Percentiles rank a stretch among this genome's conserved stretches.
Conservation (phyloP, 2,113 vertebrate genomes). For the Rhea americana region DNA sequence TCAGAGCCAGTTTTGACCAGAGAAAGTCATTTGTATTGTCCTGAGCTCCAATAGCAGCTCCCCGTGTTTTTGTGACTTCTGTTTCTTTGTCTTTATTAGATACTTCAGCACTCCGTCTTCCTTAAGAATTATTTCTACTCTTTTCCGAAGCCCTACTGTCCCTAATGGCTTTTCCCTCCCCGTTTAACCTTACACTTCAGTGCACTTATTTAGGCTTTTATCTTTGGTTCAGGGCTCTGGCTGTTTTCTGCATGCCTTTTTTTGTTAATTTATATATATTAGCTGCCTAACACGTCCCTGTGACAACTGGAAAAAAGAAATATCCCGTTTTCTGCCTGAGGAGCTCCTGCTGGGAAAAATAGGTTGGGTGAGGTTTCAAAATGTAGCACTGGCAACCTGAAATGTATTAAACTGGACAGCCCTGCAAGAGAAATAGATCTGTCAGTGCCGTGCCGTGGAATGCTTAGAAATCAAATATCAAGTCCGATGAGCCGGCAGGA, state of each 20-base stretch:
- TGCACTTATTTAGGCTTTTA: slow-evolving; percentile 25
- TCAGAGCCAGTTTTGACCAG: background rate
- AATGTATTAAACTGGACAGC: slow-evolving; percentile 13
- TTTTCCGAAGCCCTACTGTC: slow-evolving; percentile 9
- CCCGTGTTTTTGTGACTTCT: background rate
- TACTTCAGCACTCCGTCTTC: background rate
- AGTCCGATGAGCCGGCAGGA: background rate
- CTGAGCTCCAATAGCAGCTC: background rate
- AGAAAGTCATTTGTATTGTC: background rate
- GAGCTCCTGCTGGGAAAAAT: background rate
- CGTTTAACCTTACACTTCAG: slow-evolving; percentile 48
- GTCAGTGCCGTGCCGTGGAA: background rate
- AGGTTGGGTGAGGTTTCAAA: background rate
- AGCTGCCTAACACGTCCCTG: background rate
- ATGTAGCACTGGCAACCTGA: background rate
- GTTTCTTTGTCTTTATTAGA: slow-evolving; percentile 3
- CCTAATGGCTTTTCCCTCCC: slow-evolving; percentile 47
- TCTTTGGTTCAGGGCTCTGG: slow-evolving; percentile 22
- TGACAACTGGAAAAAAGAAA: slow-evolving; percentile 24
- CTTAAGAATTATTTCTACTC: slow-evolving; percentile 10
- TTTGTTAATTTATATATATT: background rate
- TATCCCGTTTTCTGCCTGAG: background rate
- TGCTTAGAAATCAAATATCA: background rate
- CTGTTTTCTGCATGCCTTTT: background rate
- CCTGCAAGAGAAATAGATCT: background rate